Percentiles rank a stretch among this genome's conserved stretches.
Conservation (phyloP, 1,140 invertebrate species). For the Aphidius gifuensis region DNA sequence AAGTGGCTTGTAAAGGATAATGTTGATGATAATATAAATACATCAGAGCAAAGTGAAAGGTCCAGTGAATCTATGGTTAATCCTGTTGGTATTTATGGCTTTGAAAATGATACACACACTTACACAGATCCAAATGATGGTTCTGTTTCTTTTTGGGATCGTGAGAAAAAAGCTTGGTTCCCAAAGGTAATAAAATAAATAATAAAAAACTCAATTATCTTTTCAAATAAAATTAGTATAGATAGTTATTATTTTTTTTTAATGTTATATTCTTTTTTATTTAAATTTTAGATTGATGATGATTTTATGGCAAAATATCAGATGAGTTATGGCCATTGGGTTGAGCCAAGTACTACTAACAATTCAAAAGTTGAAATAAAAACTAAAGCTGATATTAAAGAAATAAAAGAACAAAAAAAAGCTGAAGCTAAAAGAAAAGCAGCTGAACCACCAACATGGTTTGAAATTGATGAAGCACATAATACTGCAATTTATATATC, state of each 20-base stretch:
- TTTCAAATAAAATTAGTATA: constrained; percentile 15
- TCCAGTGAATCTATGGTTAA: constrained; percentile 43
- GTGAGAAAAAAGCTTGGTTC: constrained; percentile 88
- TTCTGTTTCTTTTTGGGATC: constrained; percentile 88
- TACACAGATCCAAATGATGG: constrained; percentile 85
- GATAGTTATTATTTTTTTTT: constrained; percentile 3
- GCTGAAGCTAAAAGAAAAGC: constrained; percentile 45
- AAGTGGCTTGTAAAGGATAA: constrained; percentile 60
- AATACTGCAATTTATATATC: constrained; percentile 98
- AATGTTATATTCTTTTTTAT: not conserved
- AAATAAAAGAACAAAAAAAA: constrained; percentile 33
- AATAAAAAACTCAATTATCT: constrained; percentile 9
- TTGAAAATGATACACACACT: constrained; percentile 73
- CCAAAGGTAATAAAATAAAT: constrained; percentile 67
- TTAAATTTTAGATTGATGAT: constrained; percentile 74
- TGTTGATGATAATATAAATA: constrained; percentile 32
- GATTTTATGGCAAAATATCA: constrained; percentile 96
- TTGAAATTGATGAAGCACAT: constrained; percentile 86
- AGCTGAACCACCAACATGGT: constrained; percentile 71
- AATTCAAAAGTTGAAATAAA: constrained; percentile 30
- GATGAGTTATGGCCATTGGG: constrained; percentile 79
- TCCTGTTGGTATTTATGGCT: constrained; percentile 60
- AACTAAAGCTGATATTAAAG: constrained; percentile 26
- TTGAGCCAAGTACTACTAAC: not conserved
- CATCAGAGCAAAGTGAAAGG: constrained; percentile 33